Conservation (phyloP, 2,888 invertebrate species). For the Stramonita haemastoma region DNA sequence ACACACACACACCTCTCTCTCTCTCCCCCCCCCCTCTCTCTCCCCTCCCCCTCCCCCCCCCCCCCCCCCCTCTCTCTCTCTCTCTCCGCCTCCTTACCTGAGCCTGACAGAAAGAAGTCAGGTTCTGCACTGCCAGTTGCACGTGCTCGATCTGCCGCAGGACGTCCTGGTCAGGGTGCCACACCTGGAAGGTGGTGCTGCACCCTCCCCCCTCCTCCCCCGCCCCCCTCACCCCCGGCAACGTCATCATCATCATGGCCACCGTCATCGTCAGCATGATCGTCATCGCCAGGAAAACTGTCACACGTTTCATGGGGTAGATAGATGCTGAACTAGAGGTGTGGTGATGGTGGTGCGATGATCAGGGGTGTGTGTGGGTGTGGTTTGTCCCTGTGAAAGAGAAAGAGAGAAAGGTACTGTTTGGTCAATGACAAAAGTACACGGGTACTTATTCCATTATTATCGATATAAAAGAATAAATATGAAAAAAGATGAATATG, state of each 20-base stretch:
- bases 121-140: constrained; percentile 59
- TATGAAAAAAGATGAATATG: too few species aligned
- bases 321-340: too few species aligned
- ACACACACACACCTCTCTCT: not conserved
- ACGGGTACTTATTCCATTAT: too few species aligned
- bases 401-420: too few species aligned
- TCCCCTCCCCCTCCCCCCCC: not conserved
- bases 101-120: constrained; percentile 55
- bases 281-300: not conserved
- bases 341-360: too few species aligned
- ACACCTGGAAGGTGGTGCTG: constrained; percentile 68
- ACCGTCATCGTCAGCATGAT: not conserved
- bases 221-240: not conserved
- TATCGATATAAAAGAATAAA: too few species aligned
- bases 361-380: too few species aligned
- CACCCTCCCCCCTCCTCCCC: constrained; percentile 48
- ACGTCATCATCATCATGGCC: not conserved
- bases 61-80: not conserved
- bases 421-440: too few species aligned
- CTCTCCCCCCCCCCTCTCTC: not conserved
- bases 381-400: too few species aligned
- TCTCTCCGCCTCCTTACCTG: constrained; percentile 19
- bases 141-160: constrained; percentile 60
- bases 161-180: constrained; percentile 73
- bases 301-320: not conserved